phyloP scores from a whole-genome alignment of 2,888 invertebrate genomes.

The Acheta domesticus region DNA sequence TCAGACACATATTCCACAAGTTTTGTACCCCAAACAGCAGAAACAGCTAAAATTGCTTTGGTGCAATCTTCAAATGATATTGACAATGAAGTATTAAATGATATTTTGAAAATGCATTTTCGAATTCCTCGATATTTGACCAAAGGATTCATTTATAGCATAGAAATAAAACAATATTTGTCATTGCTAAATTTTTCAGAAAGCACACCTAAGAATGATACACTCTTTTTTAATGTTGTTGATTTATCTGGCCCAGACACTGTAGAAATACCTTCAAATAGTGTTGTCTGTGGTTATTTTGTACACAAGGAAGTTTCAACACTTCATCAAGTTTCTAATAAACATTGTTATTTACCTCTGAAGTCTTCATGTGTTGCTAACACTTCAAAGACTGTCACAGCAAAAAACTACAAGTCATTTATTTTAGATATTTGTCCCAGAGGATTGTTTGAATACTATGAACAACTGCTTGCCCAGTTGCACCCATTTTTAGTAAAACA shows the following conservation, averaged over 20 bases:
- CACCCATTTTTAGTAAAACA: slow-evolving; percentile 58
- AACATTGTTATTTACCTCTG: slow-evolving; percentile 55
- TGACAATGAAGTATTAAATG: slow-evolving; percentile 52
- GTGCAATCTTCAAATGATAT: background rate
- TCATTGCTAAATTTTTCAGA: slow-evolving; percentile 45
- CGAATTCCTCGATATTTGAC: slow-evolving; percentile 62
- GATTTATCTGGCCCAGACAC: slow-evolving; percentile 36
- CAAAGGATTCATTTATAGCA: slow-evolving; percentile 61
- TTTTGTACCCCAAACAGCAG: slow-evolving; percentile 18
- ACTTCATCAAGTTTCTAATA: slow-evolving; percentile 55
- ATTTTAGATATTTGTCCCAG: slow-evolving; percentile 48
- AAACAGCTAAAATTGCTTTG: slow-evolving; percentile 2
- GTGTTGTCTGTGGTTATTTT: slow-evolving; percentile 48
- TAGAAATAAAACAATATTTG: slow-evolving; percentile 54
- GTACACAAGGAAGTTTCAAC: slow-evolving; percentile 60
- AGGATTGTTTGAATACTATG: slow-evolving; percentile 56
- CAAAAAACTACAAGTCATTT: slow-evolving; percentile 44
- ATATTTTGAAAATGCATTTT: slow-evolving; percentile 63
- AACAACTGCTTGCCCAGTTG: slow-evolving; percentile 59
- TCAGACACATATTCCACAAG: background rate
- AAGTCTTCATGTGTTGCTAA: slow-evolving; percentile 40
- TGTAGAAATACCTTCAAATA: slow-evolving; percentile 22
- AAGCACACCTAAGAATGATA: slow-evolving; percentile 34
- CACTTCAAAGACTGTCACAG: slow-evolving; percentile 35
- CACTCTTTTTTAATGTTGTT: slow-evolving; percentile 50